Base-by-base conservation (phyloP, 64 coral and sea anemone genomes). In the Stichodactyla mertensii region DNA sequence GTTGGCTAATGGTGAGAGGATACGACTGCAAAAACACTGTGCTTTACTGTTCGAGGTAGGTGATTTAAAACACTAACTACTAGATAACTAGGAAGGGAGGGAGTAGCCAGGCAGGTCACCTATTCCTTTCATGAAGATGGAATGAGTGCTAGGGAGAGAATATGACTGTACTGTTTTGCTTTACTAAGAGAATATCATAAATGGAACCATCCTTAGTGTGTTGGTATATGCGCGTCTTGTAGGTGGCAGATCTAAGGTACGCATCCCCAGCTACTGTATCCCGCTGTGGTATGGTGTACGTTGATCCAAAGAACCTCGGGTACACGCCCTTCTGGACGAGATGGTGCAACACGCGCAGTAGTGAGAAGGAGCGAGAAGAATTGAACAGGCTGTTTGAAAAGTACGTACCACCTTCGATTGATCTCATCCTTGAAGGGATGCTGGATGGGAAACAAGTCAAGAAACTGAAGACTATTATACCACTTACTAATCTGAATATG, bases 281-380 rank as follows among this genome's bases (percentile, higher is more conserved):
- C 0, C 93, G 97, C 15, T 99, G 97, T 64, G 97, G 97, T 74
- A 99, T 99, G 97, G 97, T 99, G 54, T 99, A 99, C 54, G 93
- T 99, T 31, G 97, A 99, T 36, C 97, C 97, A 4, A 99, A 99
- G 83, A 99, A 99, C 64, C 86, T 99, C 12, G 97, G 97, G 9
- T 99, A 95, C 11, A 80, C 69, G 8, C 97, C 97, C 1, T 99
- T 85, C 88, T 99, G 97, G 97, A 62, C 90, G 61, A 99, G 92
- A 71, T 99, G 97, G 97, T 99, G 81, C 52, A 53, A 87, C 51
- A 56, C 90, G 2, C 88, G 97, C 2, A 86, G 87, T 4, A 95
- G 79, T 55, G 93, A 94, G 51, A 99, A 92, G 86, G 97, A 99
- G 54, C 83, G 93, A 77, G 88, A 92, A 79, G 97, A 99, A 55